phyloP scores from a whole-genome alignment of 1,140 invertebrate genomes.

The Gonioctena quinquepunctata region DNA sequence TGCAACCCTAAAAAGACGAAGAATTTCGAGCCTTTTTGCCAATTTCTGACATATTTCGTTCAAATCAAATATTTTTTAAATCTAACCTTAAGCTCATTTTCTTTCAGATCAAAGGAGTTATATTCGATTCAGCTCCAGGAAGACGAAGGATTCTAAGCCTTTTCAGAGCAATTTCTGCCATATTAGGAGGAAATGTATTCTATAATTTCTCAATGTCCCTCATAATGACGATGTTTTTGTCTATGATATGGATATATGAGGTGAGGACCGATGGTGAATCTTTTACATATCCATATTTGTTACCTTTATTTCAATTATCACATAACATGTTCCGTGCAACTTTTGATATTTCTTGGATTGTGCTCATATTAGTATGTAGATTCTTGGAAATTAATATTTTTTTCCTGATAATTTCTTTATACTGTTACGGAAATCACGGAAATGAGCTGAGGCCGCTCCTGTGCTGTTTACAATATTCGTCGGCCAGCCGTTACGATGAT shows the following conservation, averaged over 20 bases:
- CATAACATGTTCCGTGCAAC: neutral
- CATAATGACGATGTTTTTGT: slow-evolving; percentile 62
- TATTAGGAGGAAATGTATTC: slow-evolving; percentile 60
- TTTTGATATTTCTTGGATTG: neutral
- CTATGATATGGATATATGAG: slow-evolving; percentile 65
- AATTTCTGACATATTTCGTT: too few relatives aligned
- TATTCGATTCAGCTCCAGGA: slow-evolving; percentile 77
- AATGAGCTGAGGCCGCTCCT: too few relatives aligned
- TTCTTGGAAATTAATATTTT: neutral
- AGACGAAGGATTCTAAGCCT: slow-evolving; percentile 63
- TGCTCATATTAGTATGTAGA: neutral
- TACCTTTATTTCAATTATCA: neutral
- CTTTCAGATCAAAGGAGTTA: slow-evolving; percentile 68
- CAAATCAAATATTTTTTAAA: neutral
- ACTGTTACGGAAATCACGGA: neutral
- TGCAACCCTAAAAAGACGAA: too few relatives aligned
- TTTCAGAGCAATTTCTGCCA: slow-evolving; percentile 64
- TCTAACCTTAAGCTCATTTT: neutral
- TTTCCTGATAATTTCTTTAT: too few relatives aligned
- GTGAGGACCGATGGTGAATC: slow-evolving; percentile 40
- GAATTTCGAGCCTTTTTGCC: too few relatives aligned
- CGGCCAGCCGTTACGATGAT: too few relatives aligned
- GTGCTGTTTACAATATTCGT: too few relatives aligned
- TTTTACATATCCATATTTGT: too few relatives aligned
- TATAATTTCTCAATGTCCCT: slow-evolving; percentile 62